Base-by-base conservation (phyloP, 2,888 invertebrate species). In the Muschampia plurimacula region DNA sequence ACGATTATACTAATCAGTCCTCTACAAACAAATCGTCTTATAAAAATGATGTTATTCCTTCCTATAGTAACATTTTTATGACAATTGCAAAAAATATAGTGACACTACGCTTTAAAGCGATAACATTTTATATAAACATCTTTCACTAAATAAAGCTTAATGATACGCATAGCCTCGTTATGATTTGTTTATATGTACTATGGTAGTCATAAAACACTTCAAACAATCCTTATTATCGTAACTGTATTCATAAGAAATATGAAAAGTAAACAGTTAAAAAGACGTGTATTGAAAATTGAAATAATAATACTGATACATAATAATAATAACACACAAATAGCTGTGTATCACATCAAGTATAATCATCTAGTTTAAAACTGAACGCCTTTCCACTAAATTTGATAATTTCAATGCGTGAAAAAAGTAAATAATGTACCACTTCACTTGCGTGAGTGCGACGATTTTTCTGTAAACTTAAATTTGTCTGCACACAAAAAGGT, bases 131-230 rank as follows among this genome's bases (percentile, higher is more conserved):
- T 60, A 72, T 75, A 74, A 75, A 77, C 67, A 74, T 75, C 63
- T 74, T 36, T 64, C 39, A 44, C 57, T 72, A 69, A 70, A 74
- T 74, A 76, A 74, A 74, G 76, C 76, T 75, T 68, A 55, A 44
- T 44, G 64, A 64, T 57, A 72, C 71, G 72, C 72, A 75, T 77
- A 77, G 77, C 77, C 77, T 77, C 77, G 57, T 52, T 57, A 74
- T 66, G 66, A 63, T 62, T 44, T 41, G 3, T 55, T 8, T 57
- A 10, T 28, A 28, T 9, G 10, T 49, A 36, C 10, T n/a, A 41
- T 46, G 55, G 52, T 67, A 67, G 8, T 49, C 49, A 68, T 46
- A 70, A 59, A 67, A 63, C 59, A 39, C 39, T 64, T 68, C 7
- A 49, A 15, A 15, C 2, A 52, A n/a, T 3, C 5, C 5, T 7